Conservation (phyloP, 2,888 invertebrate genomes). For the Apocheima hispidaria region DNA sequence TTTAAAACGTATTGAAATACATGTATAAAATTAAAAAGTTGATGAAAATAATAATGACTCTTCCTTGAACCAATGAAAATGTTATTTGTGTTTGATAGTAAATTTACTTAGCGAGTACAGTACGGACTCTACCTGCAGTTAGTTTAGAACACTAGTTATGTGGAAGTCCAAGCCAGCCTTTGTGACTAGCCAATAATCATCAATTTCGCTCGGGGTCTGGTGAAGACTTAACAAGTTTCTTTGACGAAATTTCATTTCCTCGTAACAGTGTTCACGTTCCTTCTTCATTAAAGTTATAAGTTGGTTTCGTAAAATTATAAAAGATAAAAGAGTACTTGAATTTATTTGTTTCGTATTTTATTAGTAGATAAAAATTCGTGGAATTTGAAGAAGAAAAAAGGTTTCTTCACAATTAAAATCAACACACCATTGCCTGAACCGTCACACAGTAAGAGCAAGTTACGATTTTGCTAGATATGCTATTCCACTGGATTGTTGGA, state of each 20-base stretch:
- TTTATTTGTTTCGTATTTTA: not conserved
- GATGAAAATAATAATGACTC: not conserved
- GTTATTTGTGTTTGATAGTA: not conserved
- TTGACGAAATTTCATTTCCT: conserved; percentile 56
- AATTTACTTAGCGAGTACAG: not conserved
- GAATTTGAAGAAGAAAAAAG: not conserved
- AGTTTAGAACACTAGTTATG: conserved; percentile 34
- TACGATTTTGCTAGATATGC: no score
- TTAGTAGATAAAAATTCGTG: not conserved
- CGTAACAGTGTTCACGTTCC: conserved; percentile 29
- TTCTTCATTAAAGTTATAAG: conserved; percentile 25
- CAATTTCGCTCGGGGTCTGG: conserved; percentile 54
- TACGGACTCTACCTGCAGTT: not conserved
- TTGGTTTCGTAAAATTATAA: conserved; percentile 4
- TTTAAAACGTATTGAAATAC: conserved; percentile 14
- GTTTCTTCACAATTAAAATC: not conserved
- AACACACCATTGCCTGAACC: no score
- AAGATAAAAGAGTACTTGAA: not conserved
- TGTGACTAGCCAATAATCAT: conserved; percentile 53
- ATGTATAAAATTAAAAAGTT: conserved; percentile 2
- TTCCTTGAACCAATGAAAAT: not conserved
- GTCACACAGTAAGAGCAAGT: no score
- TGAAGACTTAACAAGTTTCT: conserved; percentile 51
- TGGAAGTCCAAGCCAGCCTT: conserved; percentile 35
- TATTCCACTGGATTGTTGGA: no score